phyloP scores from a whole-genome alignment of 2,888 invertebrate genomes.

The Andrena chrysosceles region DNA sequence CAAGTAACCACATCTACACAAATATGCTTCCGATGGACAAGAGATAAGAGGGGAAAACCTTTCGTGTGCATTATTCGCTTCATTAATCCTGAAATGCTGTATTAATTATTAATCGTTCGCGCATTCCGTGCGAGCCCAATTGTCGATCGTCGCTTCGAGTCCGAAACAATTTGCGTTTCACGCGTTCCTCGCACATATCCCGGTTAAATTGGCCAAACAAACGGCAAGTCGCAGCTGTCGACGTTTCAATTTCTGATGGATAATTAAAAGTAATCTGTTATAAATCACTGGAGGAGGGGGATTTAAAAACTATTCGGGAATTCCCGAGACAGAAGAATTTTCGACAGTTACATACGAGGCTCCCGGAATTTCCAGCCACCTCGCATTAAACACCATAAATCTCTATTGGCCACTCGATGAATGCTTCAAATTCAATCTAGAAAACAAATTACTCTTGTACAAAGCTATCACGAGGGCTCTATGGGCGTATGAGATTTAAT shows the following conservation, averaged over 20 bases:
- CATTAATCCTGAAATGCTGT: constrained; percentile 1
- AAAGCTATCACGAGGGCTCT: no score
- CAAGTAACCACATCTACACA: neutral
- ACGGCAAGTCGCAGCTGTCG: neutral
- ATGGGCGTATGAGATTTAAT: no score
- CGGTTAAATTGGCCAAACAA: constrained; percentile 7
- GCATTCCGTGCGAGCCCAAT: neutral
- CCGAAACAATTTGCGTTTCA: constrained; percentile 2
- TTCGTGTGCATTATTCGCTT: neutral
- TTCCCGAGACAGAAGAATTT: no score
- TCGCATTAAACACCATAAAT: no score
- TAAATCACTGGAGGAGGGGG: no score
- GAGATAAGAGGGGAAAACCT: neutral
- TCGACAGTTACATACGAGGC: no score
- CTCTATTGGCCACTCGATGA: no score
- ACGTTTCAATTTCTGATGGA: constrained; percentile 1
- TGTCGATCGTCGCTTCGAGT: neutral
- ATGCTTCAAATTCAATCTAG: no score
- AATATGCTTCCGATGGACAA: neutral
- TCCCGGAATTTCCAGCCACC: no score
- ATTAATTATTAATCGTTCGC: constrained; percentile 18
- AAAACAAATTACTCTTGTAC: no score
- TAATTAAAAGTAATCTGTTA: neutral
- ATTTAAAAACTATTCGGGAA: no score
- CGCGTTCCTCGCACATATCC: neutral